phyloP scores from a whole-genome alignment of 1,140 invertebrate genomes.

The Neodiprion lecontei region DNA sequence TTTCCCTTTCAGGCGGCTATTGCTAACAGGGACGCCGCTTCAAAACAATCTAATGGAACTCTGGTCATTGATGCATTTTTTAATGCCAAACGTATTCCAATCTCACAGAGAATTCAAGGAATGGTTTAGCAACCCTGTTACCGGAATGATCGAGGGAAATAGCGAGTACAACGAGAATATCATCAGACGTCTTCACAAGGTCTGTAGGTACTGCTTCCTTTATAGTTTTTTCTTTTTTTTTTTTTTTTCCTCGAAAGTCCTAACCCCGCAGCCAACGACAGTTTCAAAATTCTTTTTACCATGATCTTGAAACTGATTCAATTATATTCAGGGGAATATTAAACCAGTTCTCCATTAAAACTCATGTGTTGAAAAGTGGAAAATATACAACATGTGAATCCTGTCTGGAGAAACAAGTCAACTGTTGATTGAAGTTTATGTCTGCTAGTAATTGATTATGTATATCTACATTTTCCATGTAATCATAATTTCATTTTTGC shows the following conservation, averaged over 20 bases:
- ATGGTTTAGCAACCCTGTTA: constrained; percentile 99
- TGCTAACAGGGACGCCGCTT: constrained; percentile 97
- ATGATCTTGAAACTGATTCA: background rate
- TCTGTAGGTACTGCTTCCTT: constrained; percentile 55
- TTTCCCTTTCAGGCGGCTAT: constrained; percentile 73
- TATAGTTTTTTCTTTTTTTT: constrained; percentile 10
- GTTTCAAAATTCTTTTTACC: constrained; percentile 11
- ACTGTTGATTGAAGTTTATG: background rate
- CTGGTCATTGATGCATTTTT: constrained; percentile 99
- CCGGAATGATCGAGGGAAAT: constrained; percentile 97
- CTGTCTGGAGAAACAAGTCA: constrained; percentile 51
- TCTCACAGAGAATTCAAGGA: constrained; percentile 97
- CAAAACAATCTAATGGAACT: constrained; percentile 99
- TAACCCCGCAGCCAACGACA: constrained; percentile 46
- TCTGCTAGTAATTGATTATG: too few relatives aligned
- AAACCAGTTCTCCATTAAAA: constrained; percentile 49
- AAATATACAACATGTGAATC: constrained; percentile 47
- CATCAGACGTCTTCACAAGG: constrained; percentile 96
- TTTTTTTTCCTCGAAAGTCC: constrained; percentile 16
- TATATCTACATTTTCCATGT: too few relatives aligned
- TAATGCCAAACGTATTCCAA: constrained; percentile 99
- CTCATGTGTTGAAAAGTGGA: constrained; percentile 46
- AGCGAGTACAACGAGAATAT: constrained; percentile 94
- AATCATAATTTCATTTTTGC: too few relatives aligned
- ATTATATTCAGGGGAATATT: constrained; percentile 43